Base-by-base conservation (phyloP, 2,888 invertebrate genomes). In the Papilio demoleus region DNA sequence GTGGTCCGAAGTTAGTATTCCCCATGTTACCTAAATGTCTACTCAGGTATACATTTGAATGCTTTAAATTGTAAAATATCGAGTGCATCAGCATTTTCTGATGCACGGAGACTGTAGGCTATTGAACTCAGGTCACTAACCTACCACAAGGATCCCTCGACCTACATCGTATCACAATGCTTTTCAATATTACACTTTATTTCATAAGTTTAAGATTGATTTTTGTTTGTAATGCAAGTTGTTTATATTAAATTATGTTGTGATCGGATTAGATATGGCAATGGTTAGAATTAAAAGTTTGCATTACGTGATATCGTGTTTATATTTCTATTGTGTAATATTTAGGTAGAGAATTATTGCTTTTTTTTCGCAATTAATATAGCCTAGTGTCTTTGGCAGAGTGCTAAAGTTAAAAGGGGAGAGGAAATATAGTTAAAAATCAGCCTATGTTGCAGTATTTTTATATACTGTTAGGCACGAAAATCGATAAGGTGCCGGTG, bases 61-160 rank as follows among this genome's bases (percentile, higher is more conserved):
- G 40, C 38, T 64, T 11, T 17, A 27, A 60, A 24, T 14, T 38
- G 17, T 53, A 19, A 36, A 47, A 60, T 65, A 65, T 53, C 36
- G 60, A 36, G 11, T 64, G 58, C 69, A 70, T 58, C 74, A 67
- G 64, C 68, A 63, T 71, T 70, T 76, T 76, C 72, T 74, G 70
- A 73, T 77, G 76, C 77, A 77, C 74, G 70, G 72, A 76, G 77
- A 79, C 79, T 80, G 79, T 79, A 78, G 75, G 76, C 74, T 76
- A 77, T 69, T 74, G 77, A 75, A 73, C 71, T 70, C 70, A 71
- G 82, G 82, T 83, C 85, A 82, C 77, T 82, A 79, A 84, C 87
- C 87, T 83, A 76, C 77, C 80, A 73, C 87, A 85, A 87, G 85
- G 86, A 81, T 85, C 73, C 74, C 69, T 72, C 72, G 75, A 74